These are phyloP conservation scores for Syrmaticus mikado DNA, from an alignment of 2,113 vertebrate species.

Conservation along the genomic window DNA sequence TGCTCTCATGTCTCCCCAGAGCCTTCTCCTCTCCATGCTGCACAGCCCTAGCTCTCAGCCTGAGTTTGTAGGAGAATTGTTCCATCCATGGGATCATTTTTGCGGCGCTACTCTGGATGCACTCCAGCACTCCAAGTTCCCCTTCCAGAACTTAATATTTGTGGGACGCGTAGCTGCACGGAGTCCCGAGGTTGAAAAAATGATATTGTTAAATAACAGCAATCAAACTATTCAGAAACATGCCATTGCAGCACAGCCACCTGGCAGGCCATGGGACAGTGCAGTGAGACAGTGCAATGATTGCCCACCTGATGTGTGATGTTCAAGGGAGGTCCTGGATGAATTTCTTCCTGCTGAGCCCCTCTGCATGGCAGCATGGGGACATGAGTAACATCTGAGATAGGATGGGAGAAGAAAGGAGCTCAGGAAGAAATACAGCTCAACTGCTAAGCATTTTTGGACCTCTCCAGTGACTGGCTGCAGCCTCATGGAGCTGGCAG, in stretches of 20 bases:
- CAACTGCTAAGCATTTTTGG: not conserved
- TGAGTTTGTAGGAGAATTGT: no score
- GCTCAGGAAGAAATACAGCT: constrained; percentile 17
- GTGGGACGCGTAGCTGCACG: not conserved
- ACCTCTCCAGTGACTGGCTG: not conserved
- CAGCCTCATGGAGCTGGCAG: not conserved
- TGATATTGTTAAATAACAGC: not conserved
- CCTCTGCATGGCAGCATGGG: not conserved
- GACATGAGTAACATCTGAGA: not conserved
- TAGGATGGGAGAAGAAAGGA: not conserved
- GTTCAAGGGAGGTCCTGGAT: not conserved
- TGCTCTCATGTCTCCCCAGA: no score
- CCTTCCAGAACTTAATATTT: not conserved
- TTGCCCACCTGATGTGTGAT: not conserved
- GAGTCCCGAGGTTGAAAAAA: not conserved
- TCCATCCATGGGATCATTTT: no score
- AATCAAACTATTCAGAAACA: not conserved
- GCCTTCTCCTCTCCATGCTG: no score
- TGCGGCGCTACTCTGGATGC: no score
- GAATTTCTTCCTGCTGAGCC: not conserved
- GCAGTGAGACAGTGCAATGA: not conserved
- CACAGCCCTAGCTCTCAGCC: no score
- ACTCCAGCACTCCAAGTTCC: no score
- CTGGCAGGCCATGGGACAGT: not conserved
- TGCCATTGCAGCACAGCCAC: not conserved